Evolutionary conservation across 2,113 vertebrate genomes (phyloP).

Genomic region (Oceanites oceanicus): DNA sequence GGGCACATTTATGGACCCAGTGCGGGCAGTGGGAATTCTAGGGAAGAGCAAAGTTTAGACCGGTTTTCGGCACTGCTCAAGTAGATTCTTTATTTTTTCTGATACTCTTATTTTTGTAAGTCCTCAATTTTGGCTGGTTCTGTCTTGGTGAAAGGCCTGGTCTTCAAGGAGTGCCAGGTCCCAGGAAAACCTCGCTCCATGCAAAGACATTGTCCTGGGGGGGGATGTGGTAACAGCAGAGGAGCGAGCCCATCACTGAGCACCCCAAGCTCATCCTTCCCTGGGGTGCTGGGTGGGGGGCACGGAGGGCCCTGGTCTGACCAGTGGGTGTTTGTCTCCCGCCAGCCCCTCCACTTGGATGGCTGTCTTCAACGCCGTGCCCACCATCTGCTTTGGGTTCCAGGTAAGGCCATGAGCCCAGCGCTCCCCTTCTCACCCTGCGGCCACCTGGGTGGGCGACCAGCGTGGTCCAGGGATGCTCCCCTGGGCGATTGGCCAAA

Average conservation of each 20-base stretch:
- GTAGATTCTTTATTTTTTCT: background rate
- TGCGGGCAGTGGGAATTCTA: background rate
- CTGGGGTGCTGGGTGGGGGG: fast-evolving
- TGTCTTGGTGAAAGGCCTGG: background rate
- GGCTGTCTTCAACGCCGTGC: constrained; percentile 90
- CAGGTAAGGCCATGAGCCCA: constrained; percentile 73
- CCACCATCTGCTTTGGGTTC: constrained; percentile 95
- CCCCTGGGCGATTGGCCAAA: background rate
- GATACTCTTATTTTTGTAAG: background rate
- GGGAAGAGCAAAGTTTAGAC: background rate
- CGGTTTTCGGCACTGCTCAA: background rate
- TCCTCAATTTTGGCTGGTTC: background rate
- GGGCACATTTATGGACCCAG: background rate
- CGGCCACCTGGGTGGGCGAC: background rate
- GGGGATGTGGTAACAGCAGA: background rate
- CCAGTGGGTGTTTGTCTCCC: constrained; percentile 2
- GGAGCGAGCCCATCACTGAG: background rate
- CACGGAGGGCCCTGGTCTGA: background rate
- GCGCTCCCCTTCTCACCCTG: background rate
- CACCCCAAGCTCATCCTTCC: background rate
- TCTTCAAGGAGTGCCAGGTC: background rate
- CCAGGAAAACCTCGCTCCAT: fast-evolving
- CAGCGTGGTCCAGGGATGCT: background rate
- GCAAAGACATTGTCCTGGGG: background rate
- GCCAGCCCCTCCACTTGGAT: constrained; percentile 88